phyloP scores from a whole-genome alignment of 2,113 vertebrate genomes.

The Podarcis raffonei region DNA sequence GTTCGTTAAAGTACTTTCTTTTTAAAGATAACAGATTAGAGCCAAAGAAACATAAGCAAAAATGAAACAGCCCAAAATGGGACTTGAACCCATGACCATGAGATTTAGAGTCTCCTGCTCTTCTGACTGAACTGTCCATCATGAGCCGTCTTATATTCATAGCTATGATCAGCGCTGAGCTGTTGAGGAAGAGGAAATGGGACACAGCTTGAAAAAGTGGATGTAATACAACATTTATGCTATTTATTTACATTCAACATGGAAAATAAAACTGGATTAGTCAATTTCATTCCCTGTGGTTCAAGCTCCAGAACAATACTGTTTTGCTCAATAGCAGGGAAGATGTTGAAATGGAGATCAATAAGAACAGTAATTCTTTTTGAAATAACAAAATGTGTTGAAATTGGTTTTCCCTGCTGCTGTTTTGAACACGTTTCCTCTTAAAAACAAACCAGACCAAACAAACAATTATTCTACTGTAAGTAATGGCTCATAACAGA shows the following conservation, averaged over 20 bases:
- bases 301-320: background rate
- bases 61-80: background rate
- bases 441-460: background rate
- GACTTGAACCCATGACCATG: too few relatives aligned
- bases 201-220: constrained; percentile 2
- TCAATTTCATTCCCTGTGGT: background rate
- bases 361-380: background rate
- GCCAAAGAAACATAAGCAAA: background rate
- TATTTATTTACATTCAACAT: background rate
- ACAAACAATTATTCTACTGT: background rate
- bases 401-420: background rate
- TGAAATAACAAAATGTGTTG: background rate
- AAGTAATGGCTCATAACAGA: background rate
- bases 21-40: background rate
- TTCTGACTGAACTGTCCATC: too few relatives aligned
- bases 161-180: background rate
- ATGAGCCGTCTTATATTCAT: background rate
- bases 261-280: constrained; percentile 9
- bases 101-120: too few relatives aligned
- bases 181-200: background rate
- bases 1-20: background rate
- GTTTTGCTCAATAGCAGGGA: background rate
- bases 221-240: background rate
- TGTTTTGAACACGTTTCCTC: background rate
- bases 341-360: background rate